Percentiles rank a stretch among this genome's conserved stretches.
Conservation (phyloP, 2,888 invertebrate species). For the Nebria salina region DNA sequence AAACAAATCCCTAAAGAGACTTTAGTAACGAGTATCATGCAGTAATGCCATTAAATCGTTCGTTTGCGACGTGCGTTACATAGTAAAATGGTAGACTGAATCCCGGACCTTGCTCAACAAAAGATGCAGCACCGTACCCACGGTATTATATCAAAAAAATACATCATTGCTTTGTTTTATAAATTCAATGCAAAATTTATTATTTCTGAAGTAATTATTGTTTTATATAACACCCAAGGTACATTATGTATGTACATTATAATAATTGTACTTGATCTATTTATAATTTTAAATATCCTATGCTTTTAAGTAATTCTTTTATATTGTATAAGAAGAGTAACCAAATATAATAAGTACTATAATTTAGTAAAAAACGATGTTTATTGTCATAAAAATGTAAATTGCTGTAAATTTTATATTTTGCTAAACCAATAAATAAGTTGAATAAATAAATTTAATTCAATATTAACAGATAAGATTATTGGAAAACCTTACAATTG, state of each 20-base stretch:
- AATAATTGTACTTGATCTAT: neutral
- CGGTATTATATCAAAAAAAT: neutral
- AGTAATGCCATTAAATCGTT: conserved; percentile 26
- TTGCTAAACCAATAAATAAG: no score
- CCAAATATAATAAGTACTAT: no score
- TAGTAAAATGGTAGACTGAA: conserved; percentile 23
- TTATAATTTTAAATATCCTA: neutral
- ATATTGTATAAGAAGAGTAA: no score
- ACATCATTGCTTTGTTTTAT: neutral
- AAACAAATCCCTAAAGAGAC: conserved; percentile 22
- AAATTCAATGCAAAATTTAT: neutral
- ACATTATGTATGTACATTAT: neutral
- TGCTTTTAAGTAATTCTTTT: no score
- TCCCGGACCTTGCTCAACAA: conserved; percentile 34
- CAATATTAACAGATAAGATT: no score
- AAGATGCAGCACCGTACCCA: conserved; percentile 21
- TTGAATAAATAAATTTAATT: no score
- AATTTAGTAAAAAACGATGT: no score
- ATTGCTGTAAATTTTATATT: no score
- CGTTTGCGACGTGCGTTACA: conserved; percentile 18
- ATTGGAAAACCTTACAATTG: no score
- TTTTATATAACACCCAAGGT: neutral
- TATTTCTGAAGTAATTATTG: neutral
- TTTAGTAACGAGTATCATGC: conserved; percentile 18
- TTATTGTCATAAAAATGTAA: no score